Percentiles rank a stretch among this genome's conserved stretches.
Evolutionary conservation across 2,888 invertebrate genomes (phyloP).

Genomic region (Ferrisia virgata): DNA sequence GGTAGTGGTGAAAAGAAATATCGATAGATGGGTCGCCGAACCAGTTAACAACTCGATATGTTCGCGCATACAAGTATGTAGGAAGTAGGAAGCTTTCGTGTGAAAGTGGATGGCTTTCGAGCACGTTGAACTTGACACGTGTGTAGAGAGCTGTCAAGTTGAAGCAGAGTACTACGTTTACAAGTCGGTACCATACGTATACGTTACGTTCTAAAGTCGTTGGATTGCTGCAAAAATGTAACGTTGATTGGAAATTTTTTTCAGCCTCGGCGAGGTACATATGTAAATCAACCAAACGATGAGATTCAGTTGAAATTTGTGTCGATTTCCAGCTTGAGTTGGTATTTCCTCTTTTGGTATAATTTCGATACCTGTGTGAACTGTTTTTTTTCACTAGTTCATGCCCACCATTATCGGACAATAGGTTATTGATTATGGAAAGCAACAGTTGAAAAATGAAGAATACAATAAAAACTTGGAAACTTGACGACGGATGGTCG

Average conservation of each 20-base stretch:
- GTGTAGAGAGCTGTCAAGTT: not conserved
- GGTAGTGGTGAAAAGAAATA: not conserved
- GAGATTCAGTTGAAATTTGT: no score
- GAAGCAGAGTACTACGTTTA: not conserved
- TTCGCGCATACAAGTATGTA: not conserved
- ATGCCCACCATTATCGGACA: no score
- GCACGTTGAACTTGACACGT: conserved; percentile 19
- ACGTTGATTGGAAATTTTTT: no score
- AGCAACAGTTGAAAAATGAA: not conserved
- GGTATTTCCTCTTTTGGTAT: no score
- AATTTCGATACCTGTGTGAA: no score
- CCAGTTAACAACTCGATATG: not conserved
- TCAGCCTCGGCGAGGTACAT: no score
- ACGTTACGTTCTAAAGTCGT: no score
- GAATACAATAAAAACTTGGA: not conserved
- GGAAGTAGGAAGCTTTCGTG: not conserved
- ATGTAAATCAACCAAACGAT: no score
- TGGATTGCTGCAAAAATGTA: no score
- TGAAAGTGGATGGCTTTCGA: conserved; percentile 14
- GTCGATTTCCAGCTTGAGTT: no score
- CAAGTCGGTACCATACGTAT: not conserved
- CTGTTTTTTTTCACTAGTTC: no score
- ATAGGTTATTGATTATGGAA: no score
- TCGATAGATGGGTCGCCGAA: not conserved
- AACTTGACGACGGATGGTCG: not conserved